Conservation (phyloP, 2,797 vertebrate species). For the Manis crassicaudata region DNA sequence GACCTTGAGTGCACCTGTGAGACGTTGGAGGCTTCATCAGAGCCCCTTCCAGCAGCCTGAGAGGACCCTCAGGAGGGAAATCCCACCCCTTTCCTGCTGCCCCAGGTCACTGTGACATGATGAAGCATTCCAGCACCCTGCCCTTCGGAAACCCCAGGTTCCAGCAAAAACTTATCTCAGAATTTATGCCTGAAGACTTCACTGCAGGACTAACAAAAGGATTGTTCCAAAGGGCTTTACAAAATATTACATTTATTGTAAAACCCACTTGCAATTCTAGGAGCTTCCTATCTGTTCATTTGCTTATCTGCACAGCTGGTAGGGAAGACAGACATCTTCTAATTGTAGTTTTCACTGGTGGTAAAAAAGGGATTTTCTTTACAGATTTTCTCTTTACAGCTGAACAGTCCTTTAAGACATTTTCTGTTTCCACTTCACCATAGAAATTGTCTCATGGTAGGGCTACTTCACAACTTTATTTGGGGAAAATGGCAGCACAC, state of each 20-base stretch:
- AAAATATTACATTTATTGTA: neutral
- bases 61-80: neutral
- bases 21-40: too few species aligned
- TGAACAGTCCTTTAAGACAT: constrained; percentile 72
- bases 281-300: constrained; percentile 73
- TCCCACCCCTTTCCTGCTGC: fast-evolving
- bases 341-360: constrained; percentile 71
- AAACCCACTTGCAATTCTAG: constrained; percentile 7
- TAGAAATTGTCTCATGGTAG: constrained; percentile 81
- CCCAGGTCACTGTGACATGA: neutral
- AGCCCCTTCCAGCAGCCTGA: too few species aligned
- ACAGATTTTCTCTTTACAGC: constrained; percentile 78
- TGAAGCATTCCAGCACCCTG: neutral
- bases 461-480: constrained; percentile 81
- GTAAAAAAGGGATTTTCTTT: constrained; percentile 78
- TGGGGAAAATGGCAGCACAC: constrained; percentile 78
- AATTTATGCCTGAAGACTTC: neutral
- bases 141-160: neutral
- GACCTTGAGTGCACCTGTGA: neutral
- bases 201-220: constrained; percentile 49
- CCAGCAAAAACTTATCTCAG: neutral
- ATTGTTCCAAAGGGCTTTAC: constrained; percentile 39
- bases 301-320: constrained; percentile 68
- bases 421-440: constrained; percentile 76
- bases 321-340: constrained; percentile 81